Percentiles rank a stretch among this genome's conserved stretches.
phyloP scores from a whole-genome alignment of 1,140 invertebrate species.

The Ceratosolen solmsi region DNA sequence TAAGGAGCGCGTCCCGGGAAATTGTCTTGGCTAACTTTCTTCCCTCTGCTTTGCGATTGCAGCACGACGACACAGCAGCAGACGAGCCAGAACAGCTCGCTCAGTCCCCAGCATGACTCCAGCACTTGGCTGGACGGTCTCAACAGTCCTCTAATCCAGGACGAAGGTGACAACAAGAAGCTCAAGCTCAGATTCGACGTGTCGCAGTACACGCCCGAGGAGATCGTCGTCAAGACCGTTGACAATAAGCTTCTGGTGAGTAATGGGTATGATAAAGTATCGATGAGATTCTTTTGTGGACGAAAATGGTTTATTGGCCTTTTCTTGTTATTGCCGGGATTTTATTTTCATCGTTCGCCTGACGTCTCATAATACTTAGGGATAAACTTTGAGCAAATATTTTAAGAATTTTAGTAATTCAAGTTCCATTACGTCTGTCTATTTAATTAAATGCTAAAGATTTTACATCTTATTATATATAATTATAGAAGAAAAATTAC shows the following conservation, averaged over 20 bases:
- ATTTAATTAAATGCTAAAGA: too few species aligned
- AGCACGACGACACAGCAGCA: conserved; percentile 70
- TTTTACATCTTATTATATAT: too few species aligned
- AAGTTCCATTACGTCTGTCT: too few species aligned
- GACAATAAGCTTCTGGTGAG: conserved; percentile 95
- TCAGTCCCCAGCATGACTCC: conserved; percentile 73
- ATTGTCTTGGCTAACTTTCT: not conserved
- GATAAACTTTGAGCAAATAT: too few species aligned
- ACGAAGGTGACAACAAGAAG: conserved; percentile 91
- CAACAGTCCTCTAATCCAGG: conserved; percentile 93
- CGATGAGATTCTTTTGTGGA: too few species aligned
- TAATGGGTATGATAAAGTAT: not conserved
- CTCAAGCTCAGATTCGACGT: conserved; percentile 95
- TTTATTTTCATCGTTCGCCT: too few species aligned
- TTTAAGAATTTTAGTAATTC: too few species aligned
- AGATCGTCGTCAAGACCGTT: conserved; percentile 96
- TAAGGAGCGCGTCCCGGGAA: not conserved
- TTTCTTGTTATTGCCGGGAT: too few species aligned
- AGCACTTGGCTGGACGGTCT: conserved; percentile 84
- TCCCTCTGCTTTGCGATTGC: conserved; percentile 54
- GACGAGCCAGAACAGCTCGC: conserved; percentile 67
- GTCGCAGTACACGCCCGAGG: conserved; percentile 93
- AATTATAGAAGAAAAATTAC: too few species aligned
- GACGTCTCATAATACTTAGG: too few species aligned
- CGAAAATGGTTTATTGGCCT: too few species aligned